A percentile compares a stretch with the other conserved stretches of the same genome.
Conservation (phyloP, 2,888 invertebrate species). For the Campoplex nolae region DNA sequence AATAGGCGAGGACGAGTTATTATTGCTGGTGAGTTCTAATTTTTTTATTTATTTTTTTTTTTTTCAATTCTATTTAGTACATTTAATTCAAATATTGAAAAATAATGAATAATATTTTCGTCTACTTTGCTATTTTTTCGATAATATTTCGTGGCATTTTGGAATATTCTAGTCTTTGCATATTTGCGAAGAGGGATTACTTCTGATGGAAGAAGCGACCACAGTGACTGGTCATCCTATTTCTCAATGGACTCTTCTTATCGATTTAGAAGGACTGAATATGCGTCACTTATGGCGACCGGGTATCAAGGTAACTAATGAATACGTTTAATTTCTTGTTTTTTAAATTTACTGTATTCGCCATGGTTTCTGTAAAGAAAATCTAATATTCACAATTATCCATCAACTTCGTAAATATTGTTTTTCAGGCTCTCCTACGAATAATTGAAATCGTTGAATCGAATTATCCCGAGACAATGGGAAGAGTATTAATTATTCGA, state of each 20-base stretch:
- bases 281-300: conserved; percentile 98
- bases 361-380: not conserved
- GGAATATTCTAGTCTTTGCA: conserved; percentile 88
- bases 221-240: conserved; percentile 92
- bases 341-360: not conserved
- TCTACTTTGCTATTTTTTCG: not conserved
- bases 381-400: not conserved
- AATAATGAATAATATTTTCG: not conserved
- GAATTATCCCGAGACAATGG: conserved; percentile 98
- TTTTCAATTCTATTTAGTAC: too few relatives aligned
- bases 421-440: conserved; percentile 86
- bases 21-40: conserved; percentile 89
- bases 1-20: conserved; percentile 95
- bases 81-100: too few relatives aligned
- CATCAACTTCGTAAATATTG: not conserved
- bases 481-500: conserved; percentile 94
- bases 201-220: conserved; percentile 94
- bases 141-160: not conserved
- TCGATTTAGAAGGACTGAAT: conserved; percentile 97
- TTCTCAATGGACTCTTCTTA: conserved; percentile 94
- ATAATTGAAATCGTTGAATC: conserved; percentile 95
- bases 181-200: conserved; percentile 96
- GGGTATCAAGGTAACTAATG: conserved; percentile 88
- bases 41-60: too few relatives aligned
- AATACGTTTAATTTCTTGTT: not conserved